Conservation (phyloP, 2,888 invertebrate species). For the Acleris emargana region DNA sequence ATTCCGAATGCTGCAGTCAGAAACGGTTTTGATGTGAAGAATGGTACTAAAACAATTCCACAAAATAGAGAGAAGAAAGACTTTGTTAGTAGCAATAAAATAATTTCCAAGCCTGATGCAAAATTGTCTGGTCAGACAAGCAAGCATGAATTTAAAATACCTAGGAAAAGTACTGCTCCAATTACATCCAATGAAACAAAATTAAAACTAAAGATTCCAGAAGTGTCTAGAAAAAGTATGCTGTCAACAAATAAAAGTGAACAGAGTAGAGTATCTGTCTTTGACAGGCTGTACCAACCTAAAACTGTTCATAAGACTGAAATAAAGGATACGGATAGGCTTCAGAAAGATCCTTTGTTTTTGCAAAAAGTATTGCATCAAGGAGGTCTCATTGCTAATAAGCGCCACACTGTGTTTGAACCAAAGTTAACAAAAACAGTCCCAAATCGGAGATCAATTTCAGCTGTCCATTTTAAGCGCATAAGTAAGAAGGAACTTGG, state of each 20-base stretch:
- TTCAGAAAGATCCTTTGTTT: constrained; percentile 58
- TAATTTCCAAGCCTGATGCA: constrained; percentile 30
- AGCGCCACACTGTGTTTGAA: constrained; percentile 58
- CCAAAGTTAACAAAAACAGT: constrained; percentile 40
- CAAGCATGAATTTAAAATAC: constrained; percentile 23
- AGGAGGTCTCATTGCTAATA: constrained; percentile 54
- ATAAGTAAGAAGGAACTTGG: constrained; percentile 61
- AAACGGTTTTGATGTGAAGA: background rate
- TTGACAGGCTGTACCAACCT: constrained; percentile 71
- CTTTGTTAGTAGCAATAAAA: constrained; percentile 33
- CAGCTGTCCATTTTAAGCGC: constrained; percentile 76
- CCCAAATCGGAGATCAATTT: constrained; percentile 70
- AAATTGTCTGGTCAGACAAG: constrained; percentile 36
- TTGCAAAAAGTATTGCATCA: constrained; percentile 58
- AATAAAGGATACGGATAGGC: constrained; percentile 50
- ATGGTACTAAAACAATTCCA: background rate
- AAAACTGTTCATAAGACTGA: constrained; percentile 50
- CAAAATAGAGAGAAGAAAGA: constrained; percentile 7
- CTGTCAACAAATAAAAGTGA: constrained; percentile 40
- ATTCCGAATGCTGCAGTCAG: background rate
- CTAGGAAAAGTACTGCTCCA: constrained; percentile 47
- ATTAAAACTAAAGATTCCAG: background rate
- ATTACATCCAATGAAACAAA: constrained; percentile 41
- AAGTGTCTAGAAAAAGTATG: constrained; percentile 48
- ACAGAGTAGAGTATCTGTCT: constrained; percentile 58